These are phyloP conservation scores for Perca schrenkii DNA, from an alignment of 2,113 vertebrate species.

Conservation along the genomic window DNA sequence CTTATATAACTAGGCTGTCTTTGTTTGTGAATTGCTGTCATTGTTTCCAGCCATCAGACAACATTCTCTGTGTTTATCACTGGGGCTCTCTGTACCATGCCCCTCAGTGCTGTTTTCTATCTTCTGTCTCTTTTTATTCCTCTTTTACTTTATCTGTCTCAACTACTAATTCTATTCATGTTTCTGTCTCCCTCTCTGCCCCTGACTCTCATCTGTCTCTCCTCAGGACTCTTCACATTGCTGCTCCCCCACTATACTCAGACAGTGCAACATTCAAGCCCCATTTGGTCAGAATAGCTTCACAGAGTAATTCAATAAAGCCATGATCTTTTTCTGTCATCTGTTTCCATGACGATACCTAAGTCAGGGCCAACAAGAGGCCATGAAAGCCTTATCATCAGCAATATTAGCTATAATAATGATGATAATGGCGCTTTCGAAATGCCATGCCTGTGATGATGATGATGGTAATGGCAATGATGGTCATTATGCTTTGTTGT, in stretches of 20 bases:
- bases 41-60: conserved; percentile 64
- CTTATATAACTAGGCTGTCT: not conserved
- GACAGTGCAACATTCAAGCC: conserved; percentile 67
- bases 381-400: conserved; percentile 75
- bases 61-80: conserved; percentile 54
- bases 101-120: conserved; percentile 41
- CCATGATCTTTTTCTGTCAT: conserved; percentile 75
- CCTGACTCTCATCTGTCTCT: conserved; percentile 39
- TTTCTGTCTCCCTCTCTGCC: conserved; percentile 1
- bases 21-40: conserved; percentile 58
- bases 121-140: conserved; percentile 15
- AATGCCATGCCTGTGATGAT: conserved; percentile 77
- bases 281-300: conserved; percentile 80
- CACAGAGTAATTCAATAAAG: conserved; percentile 78
- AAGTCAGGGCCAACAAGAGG: conserved; percentile 74
- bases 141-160: conserved; percentile 22
- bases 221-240: conserved; percentile 47
- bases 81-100: conserved; percentile 49
- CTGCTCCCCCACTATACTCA: conserved; percentile 42
- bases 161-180: conserved; percentile 23
- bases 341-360: conserved; percentile 82
- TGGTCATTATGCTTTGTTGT: conserved; percentile 70
- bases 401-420: conserved; percentile 84
- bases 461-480: conserved; percentile 63
- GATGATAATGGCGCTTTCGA: conserved; percentile 78